Base-by-base conservation (phyloP, 53 echinoderm and acorn worm genomes). In the Hippasteria phrygiana region DNA sequence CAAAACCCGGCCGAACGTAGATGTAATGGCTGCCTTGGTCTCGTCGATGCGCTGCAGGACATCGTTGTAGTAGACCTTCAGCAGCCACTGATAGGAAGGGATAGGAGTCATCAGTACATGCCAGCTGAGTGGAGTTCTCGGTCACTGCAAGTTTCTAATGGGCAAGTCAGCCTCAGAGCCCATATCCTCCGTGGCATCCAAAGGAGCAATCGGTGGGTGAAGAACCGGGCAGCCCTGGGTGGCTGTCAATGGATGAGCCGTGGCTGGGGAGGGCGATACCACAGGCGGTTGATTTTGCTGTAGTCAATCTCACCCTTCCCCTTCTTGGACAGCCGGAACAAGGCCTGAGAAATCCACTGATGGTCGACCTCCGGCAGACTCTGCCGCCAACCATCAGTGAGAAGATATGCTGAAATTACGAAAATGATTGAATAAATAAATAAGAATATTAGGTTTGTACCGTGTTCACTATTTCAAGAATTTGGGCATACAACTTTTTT, bases 111-210 rank as follows among this genome's bases (percentile, higher is more conserved):
- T 88, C 50, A 65, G 50, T 48, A 35, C 78, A 77, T 75, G 8
- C 75, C 28, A 24, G 75, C 36, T 18, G 22, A 48, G 51, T 59
- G 59, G 59, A 59, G 59, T 45, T 75, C 75, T 65, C 64, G 13
- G 29, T 90, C 63, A 48, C 75, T 83, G 80, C 92, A 92, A 18
- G 88, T 33, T 41, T 76, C 42, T 2, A 75, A 28, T 11, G 74
- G 87, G 75, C 90, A 90, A 18, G 43, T 51, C 4, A 90, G 83
- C 37, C 73, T 37, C 55, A 89, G 59, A 22, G 17, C 51, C 78
- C 69, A 91, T 28, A 88, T 73, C 62, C 43, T 93, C 28, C 78
- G 56, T 24, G 93, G 91, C 88, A 91, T 83, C 93, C 94, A 94
- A 53, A 90, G 80, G 27, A 87, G 83, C 1, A 87, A 55, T 0